Percentiles rank a stretch among this genome's conserved stretches.
These are phyloP conservation scores for Myotis planiceps DNA, from an alignment of 2,797 vertebrate species.

Conservation along the genomic window DNA sequence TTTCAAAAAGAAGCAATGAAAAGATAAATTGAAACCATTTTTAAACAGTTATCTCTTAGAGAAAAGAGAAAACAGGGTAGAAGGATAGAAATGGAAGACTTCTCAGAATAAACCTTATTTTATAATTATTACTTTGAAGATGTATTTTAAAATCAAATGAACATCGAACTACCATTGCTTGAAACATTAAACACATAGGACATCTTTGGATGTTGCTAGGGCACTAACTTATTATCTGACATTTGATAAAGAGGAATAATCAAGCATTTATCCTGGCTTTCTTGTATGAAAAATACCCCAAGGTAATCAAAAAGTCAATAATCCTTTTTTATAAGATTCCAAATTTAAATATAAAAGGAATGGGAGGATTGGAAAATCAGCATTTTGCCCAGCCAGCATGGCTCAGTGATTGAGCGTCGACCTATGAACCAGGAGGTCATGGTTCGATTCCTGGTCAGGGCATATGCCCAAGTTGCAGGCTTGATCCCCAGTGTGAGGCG, in stretches of 20 bases:
- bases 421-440: too few relatives aligned
- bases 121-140: neutral
- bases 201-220: neutral
- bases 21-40: neutral
- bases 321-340: neutral
- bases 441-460: too few relatives aligned
- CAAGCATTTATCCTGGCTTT: neutral
- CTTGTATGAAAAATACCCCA: neutral
- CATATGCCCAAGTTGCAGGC: too few relatives aligned
- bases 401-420: too few relatives aligned
- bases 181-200: neutral
- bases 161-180: neutral
- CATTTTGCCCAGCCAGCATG: neutral
- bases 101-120: neutral
- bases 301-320: neutral
- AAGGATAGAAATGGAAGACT: neutral
- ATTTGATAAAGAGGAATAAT: neutral
- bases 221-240: neutral
- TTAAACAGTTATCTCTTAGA: neutral
- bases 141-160: constrained; percentile 7
- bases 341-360: neutral
- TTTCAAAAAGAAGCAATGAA: neutral
- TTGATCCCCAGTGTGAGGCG: too few relatives aligned
- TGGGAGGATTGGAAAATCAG: neutral
- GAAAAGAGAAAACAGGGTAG: neutral